phyloP scores from a whole-genome alignment of 2,113 vertebrate species.

The Chauna torquata region DNA sequence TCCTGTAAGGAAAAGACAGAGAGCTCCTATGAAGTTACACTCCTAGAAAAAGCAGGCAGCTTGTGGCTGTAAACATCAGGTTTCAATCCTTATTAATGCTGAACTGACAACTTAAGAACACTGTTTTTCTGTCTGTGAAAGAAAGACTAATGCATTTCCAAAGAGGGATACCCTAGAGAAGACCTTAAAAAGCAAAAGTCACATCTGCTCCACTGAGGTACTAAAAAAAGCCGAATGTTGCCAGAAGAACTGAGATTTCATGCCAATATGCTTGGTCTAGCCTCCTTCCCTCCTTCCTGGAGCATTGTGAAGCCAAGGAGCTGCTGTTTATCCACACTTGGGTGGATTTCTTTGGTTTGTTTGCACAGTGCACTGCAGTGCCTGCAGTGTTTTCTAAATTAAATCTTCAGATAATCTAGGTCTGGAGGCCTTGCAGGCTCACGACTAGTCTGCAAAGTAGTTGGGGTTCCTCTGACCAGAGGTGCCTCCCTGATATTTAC shows the following conservation, averaged over 20 bases:
- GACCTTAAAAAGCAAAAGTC: not conserved
- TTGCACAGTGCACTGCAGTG: not conserved
- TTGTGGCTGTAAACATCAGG: not conserved
- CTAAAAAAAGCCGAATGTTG: not conserved
- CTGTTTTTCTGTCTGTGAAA: not conserved
- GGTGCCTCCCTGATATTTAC: not conserved
- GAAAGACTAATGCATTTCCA: not conserved
- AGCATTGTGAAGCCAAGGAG: not conserved
- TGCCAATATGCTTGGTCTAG: not conserved
- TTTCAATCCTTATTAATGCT: not conserved
- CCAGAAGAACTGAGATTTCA: not conserved
- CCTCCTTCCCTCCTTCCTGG: not conserved
- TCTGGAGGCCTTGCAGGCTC: not conserved
- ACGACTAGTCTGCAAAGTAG: not conserved
- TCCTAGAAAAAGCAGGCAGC: not conserved
- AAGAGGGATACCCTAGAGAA: not conserved
- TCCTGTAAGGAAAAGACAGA: constrained; percentile 73
- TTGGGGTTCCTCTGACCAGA: not conserved
- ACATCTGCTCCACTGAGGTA: not conserved
- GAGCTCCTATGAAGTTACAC: not conserved
- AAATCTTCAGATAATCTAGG: not conserved
- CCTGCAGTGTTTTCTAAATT: not conserved
- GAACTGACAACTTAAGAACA: not conserved
- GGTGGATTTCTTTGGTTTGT: constrained; percentile 10
- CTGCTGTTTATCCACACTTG: not conserved